Percentiles rank a stretch among this genome's conserved stretches.
phyloP scores from a whole-genome alignment of 2,797 vertebrate genomes.

The Poeciliopsis turneri region DNA sequence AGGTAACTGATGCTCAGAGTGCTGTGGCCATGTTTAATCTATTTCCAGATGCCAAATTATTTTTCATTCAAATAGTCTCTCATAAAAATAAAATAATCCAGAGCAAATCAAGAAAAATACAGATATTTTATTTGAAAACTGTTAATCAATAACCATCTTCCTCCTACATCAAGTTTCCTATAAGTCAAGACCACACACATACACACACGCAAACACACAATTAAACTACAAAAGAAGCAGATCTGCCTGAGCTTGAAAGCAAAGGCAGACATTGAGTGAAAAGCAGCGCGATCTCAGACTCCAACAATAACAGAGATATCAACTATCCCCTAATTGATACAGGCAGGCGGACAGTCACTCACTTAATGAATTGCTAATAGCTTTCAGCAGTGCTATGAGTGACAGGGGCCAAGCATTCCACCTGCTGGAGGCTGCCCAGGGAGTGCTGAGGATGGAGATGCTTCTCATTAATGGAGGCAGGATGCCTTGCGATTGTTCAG shows the following conservation, averaged over 20 bases:
- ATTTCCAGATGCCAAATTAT: slow-evolving; percentile 74
- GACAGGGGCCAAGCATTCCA: slow-evolving; percentile 77
- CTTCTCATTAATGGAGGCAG: slow-evolving; percentile 76
- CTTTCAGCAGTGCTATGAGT: slow-evolving; percentile 71
- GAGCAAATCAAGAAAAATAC: slow-evolving; percentile 13
- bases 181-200: slow-evolving; percentile 37
- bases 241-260: slow-evolving; percentile 46
- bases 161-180: not conserved
- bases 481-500: slow-evolving; percentile 77
- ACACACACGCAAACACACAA: not conserved
- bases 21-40: slow-evolving; percentile 43
- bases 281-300: slow-evolving; percentile 66
- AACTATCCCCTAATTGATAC: slow-evolving; percentile 84
- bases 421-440: slow-evolving; percentile 63
- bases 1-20: not conserved
- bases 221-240: slow-evolving; percentile 28
- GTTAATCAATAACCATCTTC: not conserved
- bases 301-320: slow-evolving; percentile 77
- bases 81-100: slow-evolving; percentile 8
- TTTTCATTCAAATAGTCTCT: slow-evolving; percentile 21
- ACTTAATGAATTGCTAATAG: slow-evolving; percentile 78
- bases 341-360: slow-evolving; percentile 67
- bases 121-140: not conserved
- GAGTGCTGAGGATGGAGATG: slow-evolving; percentile 63
- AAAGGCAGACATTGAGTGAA: slow-evolving; percentile 55